Evolutionary conservation across 23 tunicate species (phyloP), one percentile per base, ranked within the genome.

Genomic region (Styela plicata): DNA sequence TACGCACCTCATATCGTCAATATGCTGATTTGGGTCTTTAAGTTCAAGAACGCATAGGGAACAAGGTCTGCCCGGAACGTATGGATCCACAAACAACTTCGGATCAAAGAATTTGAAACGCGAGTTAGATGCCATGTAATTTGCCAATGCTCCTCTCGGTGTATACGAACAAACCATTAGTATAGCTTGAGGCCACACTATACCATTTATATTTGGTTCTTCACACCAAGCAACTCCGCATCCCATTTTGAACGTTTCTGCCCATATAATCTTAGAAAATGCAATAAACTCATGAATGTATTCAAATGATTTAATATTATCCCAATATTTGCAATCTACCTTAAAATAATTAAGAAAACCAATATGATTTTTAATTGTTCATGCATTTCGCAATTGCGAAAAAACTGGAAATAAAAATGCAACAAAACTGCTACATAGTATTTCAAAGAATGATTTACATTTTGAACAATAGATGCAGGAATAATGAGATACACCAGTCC

Each of bases 211-310:
- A 0, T 20, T 20, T 22, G 83, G 88, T 22, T 53, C 68, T 5
- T 52, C 66, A 44, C 91, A 87, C 26, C 78, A 86, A 36, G 97
- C 79, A 0, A 82, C 86, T 2, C 88, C 69, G 86, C 97, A 91
- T 20, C 97, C 97, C 0, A 91, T 33, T 57, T 91, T 91, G 74
- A 64, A 87, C 1, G 97, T 91, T 25, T 91, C 74, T 23, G 97
- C 97, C 97, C 97, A 91, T 30, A 91, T 79, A 2, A 91, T 83
- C 97, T 91, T 25, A 29, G 69, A 79, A 57, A 2, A 44, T 52
- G 20, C 23, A 13, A n/a, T 30, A 74, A 69, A 29, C n/a, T 24
- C 28, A 69, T n/a, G n/a, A n/a, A n/a, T n/a, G n/a, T n/a, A n/a
- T n/a, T 57, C 19, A 57, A 20, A 57, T 17, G 64, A 57, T 18